These are phyloP conservation scores for Latrodectus geometricus DNA, from an alignment of 1,140 invertebrate genomes.

Conservation along the genomic window DNA sequence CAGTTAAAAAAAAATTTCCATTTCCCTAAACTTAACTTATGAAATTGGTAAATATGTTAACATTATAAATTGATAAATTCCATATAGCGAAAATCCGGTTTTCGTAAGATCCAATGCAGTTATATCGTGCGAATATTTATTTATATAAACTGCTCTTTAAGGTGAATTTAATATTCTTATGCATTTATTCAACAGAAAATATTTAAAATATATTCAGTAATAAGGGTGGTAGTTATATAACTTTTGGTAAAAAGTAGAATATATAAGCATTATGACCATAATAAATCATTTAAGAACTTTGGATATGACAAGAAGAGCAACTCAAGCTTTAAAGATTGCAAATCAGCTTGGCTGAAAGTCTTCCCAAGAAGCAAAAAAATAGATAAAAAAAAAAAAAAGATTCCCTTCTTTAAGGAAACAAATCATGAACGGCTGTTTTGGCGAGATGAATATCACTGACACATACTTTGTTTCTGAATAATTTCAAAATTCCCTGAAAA, in stretches of 20 bases:
- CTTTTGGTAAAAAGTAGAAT: background rate
- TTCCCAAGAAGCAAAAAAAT: background rate
- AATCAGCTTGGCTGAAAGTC: background rate
- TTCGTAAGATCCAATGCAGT: too few species aligned
- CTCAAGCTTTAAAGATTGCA: background rate
- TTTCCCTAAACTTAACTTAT: too few species aligned
- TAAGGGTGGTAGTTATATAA: background rate
- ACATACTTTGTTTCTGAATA: slow-evolving; percentile 38
- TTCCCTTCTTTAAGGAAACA: background rate
- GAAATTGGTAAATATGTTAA: too few species aligned
- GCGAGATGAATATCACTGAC: slow-evolving; percentile 32
- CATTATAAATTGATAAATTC: too few species aligned
- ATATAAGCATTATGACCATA: background rate
- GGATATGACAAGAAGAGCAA: background rate
- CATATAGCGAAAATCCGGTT: too few species aligned
- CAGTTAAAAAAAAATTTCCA: too few species aligned
- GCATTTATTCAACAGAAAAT: background rate
- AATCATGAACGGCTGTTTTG: slow-evolving; percentile 45
- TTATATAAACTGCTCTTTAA: too few species aligned
- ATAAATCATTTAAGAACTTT: background rate
- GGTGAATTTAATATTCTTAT: background rate
- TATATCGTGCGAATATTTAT: too few species aligned
- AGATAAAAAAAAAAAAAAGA: background rate
- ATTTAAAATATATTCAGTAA: background rate
- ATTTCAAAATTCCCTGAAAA: slow-evolving; percentile 30